Evolutionary conservation across 2,113 vertebrate genomes (phyloP).

Genomic region (Ia io): DNA sequence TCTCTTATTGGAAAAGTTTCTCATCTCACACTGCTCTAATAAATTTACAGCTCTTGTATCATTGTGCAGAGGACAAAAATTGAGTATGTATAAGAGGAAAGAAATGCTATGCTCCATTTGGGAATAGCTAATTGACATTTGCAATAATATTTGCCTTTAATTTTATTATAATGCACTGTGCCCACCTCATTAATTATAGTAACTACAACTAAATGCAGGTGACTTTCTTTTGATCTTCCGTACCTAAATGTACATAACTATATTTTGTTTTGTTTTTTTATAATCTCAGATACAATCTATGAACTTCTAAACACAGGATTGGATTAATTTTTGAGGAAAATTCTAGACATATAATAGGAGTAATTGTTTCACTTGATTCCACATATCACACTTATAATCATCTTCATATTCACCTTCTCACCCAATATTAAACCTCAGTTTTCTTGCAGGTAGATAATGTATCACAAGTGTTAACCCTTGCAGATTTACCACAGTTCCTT

Average conservation of each 20-base stretch:
- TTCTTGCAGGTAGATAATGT: not conserved
- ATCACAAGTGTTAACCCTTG: not conserved
- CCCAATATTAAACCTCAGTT: not conserved
- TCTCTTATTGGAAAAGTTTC: not conserved
- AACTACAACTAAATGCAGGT: not conserved
- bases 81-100: not conserved
- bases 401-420: not conserved
- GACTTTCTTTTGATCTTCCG: not conserved
- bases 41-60: not conserved
- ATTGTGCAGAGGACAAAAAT: not conserved
- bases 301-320: not conserved
- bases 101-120: slow-evolving; percentile 43
- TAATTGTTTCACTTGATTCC: not conserved
- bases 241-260: not conserved
- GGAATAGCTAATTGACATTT: slow-evolving; percentile 45
- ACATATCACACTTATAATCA: not conserved
- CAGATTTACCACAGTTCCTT: not conserved
- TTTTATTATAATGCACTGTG: not conserved
- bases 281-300: not conserved
- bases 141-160: slow-evolving; percentile 57
- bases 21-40: slow-evolving; percentile 18
- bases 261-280: not conserved
- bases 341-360: not conserved
- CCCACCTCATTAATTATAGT: not conserved
- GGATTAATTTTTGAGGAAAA: not conserved